Evolutionary conservation across 1,140 invertebrate species (phyloP).

Genomic region (Heliothis virescens): DNA sequence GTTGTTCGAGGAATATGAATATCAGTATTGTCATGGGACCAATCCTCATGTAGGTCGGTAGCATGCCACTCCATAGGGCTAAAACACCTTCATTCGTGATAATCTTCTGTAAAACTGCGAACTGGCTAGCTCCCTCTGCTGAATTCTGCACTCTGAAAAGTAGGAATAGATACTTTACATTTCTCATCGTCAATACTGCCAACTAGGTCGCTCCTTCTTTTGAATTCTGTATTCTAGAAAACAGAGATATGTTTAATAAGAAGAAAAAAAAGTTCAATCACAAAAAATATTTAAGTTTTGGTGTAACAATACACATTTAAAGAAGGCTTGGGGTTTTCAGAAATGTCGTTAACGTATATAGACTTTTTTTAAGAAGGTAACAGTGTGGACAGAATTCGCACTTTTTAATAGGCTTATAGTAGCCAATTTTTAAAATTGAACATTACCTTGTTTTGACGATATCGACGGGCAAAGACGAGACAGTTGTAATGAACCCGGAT

Average conservation of each 20-base stretch:
- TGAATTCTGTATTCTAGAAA: constrained; percentile 96
- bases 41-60: constrained; percentile 96
- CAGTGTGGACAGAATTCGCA: too few species aligned
- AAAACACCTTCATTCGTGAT: constrained; percentile 96
- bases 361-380: too few species aligned
- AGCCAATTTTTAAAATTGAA: too few species aligned
- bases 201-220: constrained; percentile 95
- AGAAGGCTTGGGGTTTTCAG: too few species aligned
- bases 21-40: constrained; percentile 99
- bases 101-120: constrained; percentile 94
- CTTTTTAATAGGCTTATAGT: too few species aligned
- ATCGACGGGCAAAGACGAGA: constrained; percentile 98
- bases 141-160: constrained; percentile 96
- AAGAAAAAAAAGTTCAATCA: too few species aligned
- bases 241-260: background rate
- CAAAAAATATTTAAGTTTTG: too few species aligned
- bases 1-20: constrained; percentile 98
- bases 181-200: constrained; percentile 79
- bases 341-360: too few species aligned
- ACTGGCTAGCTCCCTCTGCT: constrained; percentile 95
- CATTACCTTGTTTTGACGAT: constrained; percentile 98
- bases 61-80: constrained; percentile 99
- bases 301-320: too few species aligned
- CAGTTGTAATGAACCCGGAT: constrained; percentile 97
- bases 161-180: background rate